Evolutionary conservation across 1,140 invertebrate species (phyloP), one percentile per base, ranked within the genome.

Genomic region (Drosophila mauritiana): DNA sequence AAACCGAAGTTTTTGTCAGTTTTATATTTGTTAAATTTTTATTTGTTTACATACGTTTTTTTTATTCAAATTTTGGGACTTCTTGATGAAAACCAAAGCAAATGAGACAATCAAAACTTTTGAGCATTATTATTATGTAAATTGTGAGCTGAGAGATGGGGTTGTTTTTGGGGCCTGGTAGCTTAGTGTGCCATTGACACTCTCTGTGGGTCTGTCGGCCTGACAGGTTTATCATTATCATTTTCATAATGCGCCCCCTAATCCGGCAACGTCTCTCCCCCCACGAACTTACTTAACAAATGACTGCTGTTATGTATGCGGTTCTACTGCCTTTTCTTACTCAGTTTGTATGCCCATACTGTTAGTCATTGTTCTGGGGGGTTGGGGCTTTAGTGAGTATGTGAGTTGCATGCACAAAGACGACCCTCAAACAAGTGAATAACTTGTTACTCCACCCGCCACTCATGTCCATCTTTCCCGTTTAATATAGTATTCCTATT

Each of bases 141-240:
- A 86, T 86, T 73, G 59, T 3, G 25, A 8, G 12, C 37, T 48
- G n/a, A 13, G 25, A 17, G 15, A n/a, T 52, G 56, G 12, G n/a
- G 10, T 15, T 59, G 20, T 61, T 17, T 17, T 12, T 49, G 37
- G 42, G 63, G 39, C 42, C 40, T 56, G 45, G 40, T 58, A 49
- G 51, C 40, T 68, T 54, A 68, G 42, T 68, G 53, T 76, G 65
- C 73, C 77, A 84, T 77, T 80, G 82, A 85, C 81, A 85, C 81
- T 80, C 64, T 74, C 51, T 56, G 57, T 7, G 56, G 53, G 34
- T 56, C 42, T 61, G 54, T 74, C 22, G 56, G 68, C 42, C 37
- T 76, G 81, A 85, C 81, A 79, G 82, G 82, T 86, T 86, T 86
- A 85, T 86, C 73, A 81, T 81, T 77, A 70, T 76, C 57, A 49